phyloP scores from a whole-genome alignment of 2,888 invertebrate species.

The Poecilobothrus nobilitatus region DNA sequence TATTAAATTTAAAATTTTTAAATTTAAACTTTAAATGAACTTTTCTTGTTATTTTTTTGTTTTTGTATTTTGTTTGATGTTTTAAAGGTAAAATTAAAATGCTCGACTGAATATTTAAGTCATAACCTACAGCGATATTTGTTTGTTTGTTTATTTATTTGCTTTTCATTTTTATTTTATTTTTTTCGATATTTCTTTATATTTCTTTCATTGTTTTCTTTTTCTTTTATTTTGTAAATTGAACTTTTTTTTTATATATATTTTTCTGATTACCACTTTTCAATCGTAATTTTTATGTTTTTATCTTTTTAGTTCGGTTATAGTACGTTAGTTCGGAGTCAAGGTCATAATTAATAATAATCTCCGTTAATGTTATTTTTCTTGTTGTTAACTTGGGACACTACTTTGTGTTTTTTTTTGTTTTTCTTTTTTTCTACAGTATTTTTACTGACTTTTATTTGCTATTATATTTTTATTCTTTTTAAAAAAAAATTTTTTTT shows the following conservation, averaged over 20 bases:
- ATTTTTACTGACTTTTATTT: neutral
- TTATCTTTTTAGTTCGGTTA: neutral
- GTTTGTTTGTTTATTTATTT: no score
- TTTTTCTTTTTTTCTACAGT: neutral
- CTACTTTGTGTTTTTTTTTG: no score
- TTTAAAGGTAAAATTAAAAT: no score
- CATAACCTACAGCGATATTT: no score
- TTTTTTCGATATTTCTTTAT: neutral
- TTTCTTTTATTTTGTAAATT: neutral
- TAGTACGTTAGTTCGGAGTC: constrained; percentile 3
- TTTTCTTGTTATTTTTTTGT: no score
- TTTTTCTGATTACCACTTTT: neutral
- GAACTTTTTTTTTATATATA: neutral
- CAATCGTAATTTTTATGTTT: neutral
- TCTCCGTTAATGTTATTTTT: neutral
- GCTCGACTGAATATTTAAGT: no score
- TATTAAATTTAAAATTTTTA: no score
- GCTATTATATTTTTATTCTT: neutral
- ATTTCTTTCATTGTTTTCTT: no score
- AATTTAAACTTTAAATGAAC: no score
- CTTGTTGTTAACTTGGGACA: neutral
- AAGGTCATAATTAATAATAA: neutral
- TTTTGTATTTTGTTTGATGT: no score
- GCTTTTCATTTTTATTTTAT: neutral
- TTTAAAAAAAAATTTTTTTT: neutral